Evolutionary conservation across 1,140 invertebrate genomes (phyloP), one percentile per base, ranked within the genome.

Genomic region (Drosophila lacteicornis): DNA sequence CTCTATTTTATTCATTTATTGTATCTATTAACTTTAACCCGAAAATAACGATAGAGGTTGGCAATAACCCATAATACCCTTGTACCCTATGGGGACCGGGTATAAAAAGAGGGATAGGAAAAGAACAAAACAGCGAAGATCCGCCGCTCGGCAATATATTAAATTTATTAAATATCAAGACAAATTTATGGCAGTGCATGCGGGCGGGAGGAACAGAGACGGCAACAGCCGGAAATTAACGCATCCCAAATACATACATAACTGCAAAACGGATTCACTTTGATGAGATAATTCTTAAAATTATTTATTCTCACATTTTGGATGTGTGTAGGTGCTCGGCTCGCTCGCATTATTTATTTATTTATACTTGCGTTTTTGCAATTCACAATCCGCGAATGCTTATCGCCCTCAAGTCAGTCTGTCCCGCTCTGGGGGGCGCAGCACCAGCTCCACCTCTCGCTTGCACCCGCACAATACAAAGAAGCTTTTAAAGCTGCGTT

Each of bases 281-380:
- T 80, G 81, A 84, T 84, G 82, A 84, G 82, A 84, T 84, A 84
- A 84, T 84, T 84, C 71, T 84, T 80, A 36, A 50, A 84, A 84
- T 68, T 55, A 56, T 70, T 70, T 56, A 68, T 70, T 69, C 55
- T 65, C 50, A 56, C 19, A 45, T 45, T 50, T 50, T 36, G 30
- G 30, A 7, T 8, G n/a, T 43, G 42, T 53, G 47, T 69, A 15
- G 46, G 60, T 68, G 30, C 12, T 25, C 40, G n/a, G 22, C 11
- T 67, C 22, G 36, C 65, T 68, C 63, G 67, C 67, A 70, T 55
- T 70, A 80, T 84, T 84, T 77, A 84, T 84, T 84, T 83, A 80
- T 83, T 84, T 84, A 84, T 84, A 84, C 67, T 61, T 84, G 76
- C 81, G 76, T 84, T 84, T 84, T 85, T 84, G 76, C 81, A 80